phyloP scores from a whole-genome alignment of 1,140 invertebrate species.

The Eumeta japonica region DNA sequence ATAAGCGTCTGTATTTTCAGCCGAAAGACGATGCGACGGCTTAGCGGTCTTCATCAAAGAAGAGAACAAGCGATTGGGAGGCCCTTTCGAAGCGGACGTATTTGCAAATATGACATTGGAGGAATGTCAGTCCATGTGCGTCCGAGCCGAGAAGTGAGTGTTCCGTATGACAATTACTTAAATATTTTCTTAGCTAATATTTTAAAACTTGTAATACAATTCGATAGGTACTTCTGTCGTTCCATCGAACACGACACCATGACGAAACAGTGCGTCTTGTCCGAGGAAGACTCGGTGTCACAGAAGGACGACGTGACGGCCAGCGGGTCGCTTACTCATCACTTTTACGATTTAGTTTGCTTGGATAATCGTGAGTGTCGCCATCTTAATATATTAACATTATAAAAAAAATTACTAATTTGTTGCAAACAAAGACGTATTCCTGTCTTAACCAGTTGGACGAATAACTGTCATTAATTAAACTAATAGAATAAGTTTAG shows the following conservation, averaged over 20 bases:
- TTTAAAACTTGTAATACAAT: slow-evolving; percentile 4
- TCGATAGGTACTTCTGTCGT: slow-evolving; percentile 76
- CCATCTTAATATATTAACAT: slow-evolving; percentile 5
- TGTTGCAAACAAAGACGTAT: neutral
- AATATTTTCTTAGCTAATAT: neutral
- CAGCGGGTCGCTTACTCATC: slow-evolving; percentile 76
- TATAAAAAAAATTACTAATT: slow-evolving; percentile 1
- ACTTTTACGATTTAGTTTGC: slow-evolving; percentile 83
- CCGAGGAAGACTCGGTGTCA: slow-evolving; percentile 85
- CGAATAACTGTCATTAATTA: too few species aligned
- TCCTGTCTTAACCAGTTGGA: too few species aligned
- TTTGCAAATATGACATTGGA: slow-evolving; percentile 81
- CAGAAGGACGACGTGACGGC: slow-evolving; percentile 81
- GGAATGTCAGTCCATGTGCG: slow-evolving; percentile 79
- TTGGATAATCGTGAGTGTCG: slow-evolving; percentile 79
- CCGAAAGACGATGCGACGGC: slow-evolving; percentile 81
- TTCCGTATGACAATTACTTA: slow-evolving; percentile 4
- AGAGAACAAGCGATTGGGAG: slow-evolving; percentile 82
- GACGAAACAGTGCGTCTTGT: slow-evolving; percentile 79
- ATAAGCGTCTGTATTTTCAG: slow-evolving; percentile 57
- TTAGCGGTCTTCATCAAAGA: slow-evolving; percentile 84
- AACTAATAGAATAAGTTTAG: too few species aligned
- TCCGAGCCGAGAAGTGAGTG: slow-evolving; percentile 72
- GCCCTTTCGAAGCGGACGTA: slow-evolving; percentile 83
- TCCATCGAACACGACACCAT: slow-evolving; percentile 88